These are phyloP conservation scores for Physella acuta DNA, from an alignment of 1,140 invertebrate genomes.

Conservation along the genomic window DNA sequence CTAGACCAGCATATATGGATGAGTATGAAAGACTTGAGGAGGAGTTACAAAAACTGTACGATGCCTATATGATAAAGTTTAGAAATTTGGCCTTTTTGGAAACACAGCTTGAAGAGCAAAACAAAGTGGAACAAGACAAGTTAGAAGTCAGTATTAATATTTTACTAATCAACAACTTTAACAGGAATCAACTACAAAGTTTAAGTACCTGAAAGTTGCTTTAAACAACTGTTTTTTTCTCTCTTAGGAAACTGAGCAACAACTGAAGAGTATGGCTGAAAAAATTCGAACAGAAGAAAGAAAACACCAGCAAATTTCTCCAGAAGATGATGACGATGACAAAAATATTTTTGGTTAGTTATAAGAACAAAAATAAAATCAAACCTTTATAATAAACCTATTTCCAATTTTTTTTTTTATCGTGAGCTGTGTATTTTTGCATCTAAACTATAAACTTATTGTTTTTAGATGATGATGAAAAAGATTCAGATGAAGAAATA, in stretches of 20 bases:
- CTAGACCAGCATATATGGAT: slow-evolving; percentile 92
- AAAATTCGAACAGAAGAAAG: slow-evolving; percentile 50
- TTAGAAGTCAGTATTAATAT: slow-evolving; percentile 63
- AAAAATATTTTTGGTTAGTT: slow-evolving; percentile 28
- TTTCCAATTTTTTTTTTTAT: neutral
- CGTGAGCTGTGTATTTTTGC: neutral
- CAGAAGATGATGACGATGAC: slow-evolving; percentile 41
- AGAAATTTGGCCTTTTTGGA: slow-evolving; percentile 84
- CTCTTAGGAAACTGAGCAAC: slow-evolving; percentile 52
- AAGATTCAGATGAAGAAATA: slow-evolving; percentile 42
- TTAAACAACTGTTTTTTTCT: too few relatives aligned
- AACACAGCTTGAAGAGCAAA: slow-evolving; percentile 73
- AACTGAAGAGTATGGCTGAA: slow-evolving; percentile 52
- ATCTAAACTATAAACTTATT: neutral
- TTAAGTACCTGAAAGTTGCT: neutral
- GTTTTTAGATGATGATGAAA: slow-evolving; percentile 34
- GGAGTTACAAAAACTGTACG: slow-evolving; percentile 82
- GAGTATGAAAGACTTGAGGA: slow-evolving; percentile 90
- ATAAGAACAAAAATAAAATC: neutral
- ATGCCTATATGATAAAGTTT: slow-evolving; percentile 84
- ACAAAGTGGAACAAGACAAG: slow-evolving; percentile 71
- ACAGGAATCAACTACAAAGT: neutral
- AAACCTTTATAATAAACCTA: neutral
- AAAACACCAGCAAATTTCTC: slow-evolving; percentile 38
- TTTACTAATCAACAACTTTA: neutral